Percentiles rank a stretch among this genome's conserved stretches.
Conservation (phyloP, 1,140 invertebrate species). For the Drosophila guanche region DNA sequence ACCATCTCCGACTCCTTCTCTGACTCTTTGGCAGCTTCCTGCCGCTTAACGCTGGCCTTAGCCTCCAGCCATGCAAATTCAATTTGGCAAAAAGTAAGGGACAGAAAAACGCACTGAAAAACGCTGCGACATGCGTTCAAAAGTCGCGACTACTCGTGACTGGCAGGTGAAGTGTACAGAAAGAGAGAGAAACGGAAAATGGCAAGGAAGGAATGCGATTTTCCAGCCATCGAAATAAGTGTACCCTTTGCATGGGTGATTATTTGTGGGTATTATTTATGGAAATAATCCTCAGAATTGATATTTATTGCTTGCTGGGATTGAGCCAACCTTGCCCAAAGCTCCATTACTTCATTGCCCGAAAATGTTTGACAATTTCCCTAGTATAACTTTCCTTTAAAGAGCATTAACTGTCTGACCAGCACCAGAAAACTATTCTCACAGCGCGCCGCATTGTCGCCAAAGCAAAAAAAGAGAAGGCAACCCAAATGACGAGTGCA, state of each 20-base stretch:
- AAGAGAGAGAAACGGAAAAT: slow-evolving; percentile 9
- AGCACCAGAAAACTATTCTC: too few relatives aligned
- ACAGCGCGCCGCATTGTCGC: too few relatives aligned
- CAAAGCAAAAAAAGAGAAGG: slow-evolving; percentile 26
- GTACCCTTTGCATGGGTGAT: slow-evolving; percentile 2
- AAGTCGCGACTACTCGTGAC: slow-evolving; percentile 59
- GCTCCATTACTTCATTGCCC: too few relatives aligned
- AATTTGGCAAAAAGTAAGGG: slow-evolving; percentile 55
- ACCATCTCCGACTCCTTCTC: slow-evolving; percentile 13
- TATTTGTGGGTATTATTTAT: too few relatives aligned
- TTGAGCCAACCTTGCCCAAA: too few relatives aligned
- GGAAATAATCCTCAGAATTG: too few relatives aligned
- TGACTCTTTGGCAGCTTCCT: slow-evolving; percentile 9
- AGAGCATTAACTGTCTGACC: too few relatives aligned
- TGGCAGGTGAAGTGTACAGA: slow-evolving; percentile 56
- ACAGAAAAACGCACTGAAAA: slow-evolving; percentile 48
- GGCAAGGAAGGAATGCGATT: neutral
- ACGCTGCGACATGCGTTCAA: slow-evolving; percentile 63
- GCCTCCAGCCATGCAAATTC: slow-evolving; percentile 73
- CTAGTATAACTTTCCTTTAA: slow-evolving; percentile 1
- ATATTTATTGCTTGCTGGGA: too few relatives aligned
- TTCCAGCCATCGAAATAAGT: neutral
- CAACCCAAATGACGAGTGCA: slow-evolving; percentile 61
- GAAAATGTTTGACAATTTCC: neutral
- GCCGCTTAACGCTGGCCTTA: slow-evolving; percentile 57